Base-by-base conservation (phyloP, 1,140 invertebrate genomes). In the Samia ricini region DNA sequence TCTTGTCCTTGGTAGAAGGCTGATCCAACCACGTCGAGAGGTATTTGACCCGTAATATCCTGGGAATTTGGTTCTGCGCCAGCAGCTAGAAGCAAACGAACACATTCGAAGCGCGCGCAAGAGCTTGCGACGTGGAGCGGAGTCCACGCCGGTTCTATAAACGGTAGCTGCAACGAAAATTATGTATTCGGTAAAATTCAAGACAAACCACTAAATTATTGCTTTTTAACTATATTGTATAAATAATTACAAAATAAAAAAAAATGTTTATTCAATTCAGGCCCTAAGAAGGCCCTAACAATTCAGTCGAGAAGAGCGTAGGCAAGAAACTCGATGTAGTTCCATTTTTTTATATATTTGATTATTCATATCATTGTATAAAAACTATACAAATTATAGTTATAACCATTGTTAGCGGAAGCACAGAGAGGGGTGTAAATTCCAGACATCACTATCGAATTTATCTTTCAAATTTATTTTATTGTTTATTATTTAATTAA, bases 101-200 rank as follows among this genome's bases (percentile, higher is more conserved):
- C 72, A 62, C 79, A 80, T 0, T 76, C 60, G 7, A 54, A 42
- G 15, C 80, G 63, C 3, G 64, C 61, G 26, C 74, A 64, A 33
- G 81, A 72, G 33, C 76, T 71, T 15, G 85, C 86, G 7, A 82
- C 54, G 63, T 90, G 88, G 2, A 90, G 61, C 0, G 88, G 73
- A 6, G 80, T 79, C 60, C 78, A 72, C 0, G 60, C 51, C 21
- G 48, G 50, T n/a, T 60, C 21, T 48, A 67, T 29, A 4, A 29
- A 12, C 1, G 63, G 58, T 12, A 64, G 12, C 58, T 64, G n/a
- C 15, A 24, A 7, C 4, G 22, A 56, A 8, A 20, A 0, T 20
- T 21, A 51, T 21, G 19, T 51, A 22, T 7, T 51, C 5, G 20
- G 2, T 12, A 22, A 20, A 51, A 22, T 8, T 20, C 15, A 21